These are phyloP conservation scores for Eudasyphora cyanicolor DNA, from an alignment of 2,888 invertebrate species.

Conservation along the genomic window DNA sequence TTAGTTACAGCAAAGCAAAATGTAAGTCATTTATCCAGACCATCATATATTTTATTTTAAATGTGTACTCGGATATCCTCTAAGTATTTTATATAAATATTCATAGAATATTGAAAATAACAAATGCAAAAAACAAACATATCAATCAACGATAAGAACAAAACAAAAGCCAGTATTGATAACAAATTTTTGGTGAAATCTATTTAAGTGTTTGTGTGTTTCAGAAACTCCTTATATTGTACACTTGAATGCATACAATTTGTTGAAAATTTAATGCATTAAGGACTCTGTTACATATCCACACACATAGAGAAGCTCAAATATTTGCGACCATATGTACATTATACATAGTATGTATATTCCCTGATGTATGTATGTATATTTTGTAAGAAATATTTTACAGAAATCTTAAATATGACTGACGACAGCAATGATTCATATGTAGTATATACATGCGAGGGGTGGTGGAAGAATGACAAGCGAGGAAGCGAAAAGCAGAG, in stretches of 20 bases:
- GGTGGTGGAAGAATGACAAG: too few species aligned
- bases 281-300: slow-evolving; percentile 9
- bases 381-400: slow-evolving; percentile 16
- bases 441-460: background rate
- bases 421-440: slow-evolving; percentile 8
- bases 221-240: background rate
- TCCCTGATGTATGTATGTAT: background rate
- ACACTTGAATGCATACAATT: slow-evolving; percentile 54
- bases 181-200: background rate
- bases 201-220: background rate
- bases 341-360: background rate
- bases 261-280: slow-evolving; percentile 56
- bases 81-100: slow-evolving; percentile 15
- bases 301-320: background rate
- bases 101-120: slow-evolving; percentile 26
- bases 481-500: too few species aligned
- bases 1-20: too few species aligned
- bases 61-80: too few species aligned
- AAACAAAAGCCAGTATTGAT: slow-evolving; percentile 14
- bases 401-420: slow-evolving; percentile 23
- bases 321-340: too few species aligned
- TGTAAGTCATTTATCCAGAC: too few species aligned
- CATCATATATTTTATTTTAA: too few species aligned
- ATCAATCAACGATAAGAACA: slow-evolving; percentile 35
- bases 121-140: slow-evolving; percentile 33